A percentile compares a stretch with the other conserved stretches of the same genome.
These are phyloP conservation scores for Drosophila sp. DNA, from an alignment of 1,140 invertebrate species.

Conservation along the genomic window DNA sequence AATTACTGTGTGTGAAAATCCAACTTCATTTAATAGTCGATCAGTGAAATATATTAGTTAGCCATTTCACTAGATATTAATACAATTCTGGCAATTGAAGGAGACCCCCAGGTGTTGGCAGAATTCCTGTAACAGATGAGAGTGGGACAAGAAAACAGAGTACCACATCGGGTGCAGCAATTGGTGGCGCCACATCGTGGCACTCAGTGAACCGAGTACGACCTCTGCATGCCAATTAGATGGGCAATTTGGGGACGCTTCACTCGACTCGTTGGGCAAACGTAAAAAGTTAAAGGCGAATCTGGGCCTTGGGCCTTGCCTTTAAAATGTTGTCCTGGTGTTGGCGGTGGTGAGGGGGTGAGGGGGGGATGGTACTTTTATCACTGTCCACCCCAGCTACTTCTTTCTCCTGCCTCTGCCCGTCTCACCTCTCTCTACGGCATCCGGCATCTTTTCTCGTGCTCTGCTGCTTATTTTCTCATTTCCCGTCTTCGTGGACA, in stretches of 20 bases:
- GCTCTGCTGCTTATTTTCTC: slow-evolving; percentile 73
- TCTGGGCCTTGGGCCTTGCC: slow-evolving; percentile 28
- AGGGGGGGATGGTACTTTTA: slow-evolving; percentile 33
- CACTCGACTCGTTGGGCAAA: slow-evolving; percentile 42
- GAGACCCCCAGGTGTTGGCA: not conserved
- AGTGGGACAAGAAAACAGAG: not conserved
- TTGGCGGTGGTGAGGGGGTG: too few relatives aligned
- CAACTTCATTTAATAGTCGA: not conserved
- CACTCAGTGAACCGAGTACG: slow-evolving; percentile 60
- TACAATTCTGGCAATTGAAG: not conserved
- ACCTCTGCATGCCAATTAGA: slow-evolving; percentile 80
- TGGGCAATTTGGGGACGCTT: slow-evolving; percentile 52
- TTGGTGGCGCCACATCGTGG: slow-evolving; percentile 4
- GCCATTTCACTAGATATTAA: not conserved
- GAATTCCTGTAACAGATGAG: not conserved
- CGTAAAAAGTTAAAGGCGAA: slow-evolving; percentile 61
- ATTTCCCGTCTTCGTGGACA: slow-evolving; percentile 65
- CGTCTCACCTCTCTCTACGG: not conserved
- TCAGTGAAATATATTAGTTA: not conserved
- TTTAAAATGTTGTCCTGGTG: slow-evolving; percentile 37
- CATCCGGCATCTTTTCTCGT: slow-evolving; percentile 8
- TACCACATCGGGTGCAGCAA: slow-evolving; percentile 5
- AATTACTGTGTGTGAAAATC: too few relatives aligned
- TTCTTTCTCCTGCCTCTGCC: not conserved
- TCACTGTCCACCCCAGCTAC: slow-evolving; percentile 25